A percentile compares a stretch with the other conserved stretches of the same genome.
Evolutionary conservation across 2,797 vertebrate genomes (phyloP).

Genomic region (Rhadinocentrus ornatus): DNA sequence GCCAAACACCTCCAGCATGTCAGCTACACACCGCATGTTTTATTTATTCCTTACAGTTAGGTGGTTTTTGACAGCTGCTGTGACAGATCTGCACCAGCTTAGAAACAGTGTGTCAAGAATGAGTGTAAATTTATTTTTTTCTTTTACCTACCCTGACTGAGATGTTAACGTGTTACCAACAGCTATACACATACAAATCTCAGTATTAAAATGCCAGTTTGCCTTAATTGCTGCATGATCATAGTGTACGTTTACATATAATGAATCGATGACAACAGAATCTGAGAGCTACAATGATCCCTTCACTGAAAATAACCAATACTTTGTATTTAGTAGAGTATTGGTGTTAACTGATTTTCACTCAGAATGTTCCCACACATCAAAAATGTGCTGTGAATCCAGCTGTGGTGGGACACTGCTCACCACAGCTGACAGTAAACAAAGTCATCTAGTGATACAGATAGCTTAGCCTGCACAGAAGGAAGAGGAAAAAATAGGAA

Average conservation of each 20-base stretch:
- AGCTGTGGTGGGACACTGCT: conserved; percentile 40
- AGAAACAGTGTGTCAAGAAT: conserved; percentile 7
- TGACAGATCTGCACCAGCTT: not conserved
- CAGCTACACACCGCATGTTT: conserved; percentile 22
- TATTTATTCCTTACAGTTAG: conserved; percentile 9
- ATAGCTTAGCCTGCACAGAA: conserved; percentile 10
- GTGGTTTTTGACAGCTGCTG: not conserved
- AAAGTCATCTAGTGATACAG: conserved; percentile 34
- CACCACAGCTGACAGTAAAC: conserved; percentile 58
- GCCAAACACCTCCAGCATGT: conserved; percentile 14
- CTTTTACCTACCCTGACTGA: not conserved
- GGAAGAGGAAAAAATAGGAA: not conserved
- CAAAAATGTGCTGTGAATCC: conserved; percentile 47
- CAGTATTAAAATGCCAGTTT: not conserved
- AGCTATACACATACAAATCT: too few relatives aligned
- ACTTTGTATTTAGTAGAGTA: not conserved
- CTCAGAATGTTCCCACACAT: conserved; percentile 38
- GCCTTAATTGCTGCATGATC: not conserved
- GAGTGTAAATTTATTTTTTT: not conserved
- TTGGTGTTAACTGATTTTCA: conserved; percentile 28
- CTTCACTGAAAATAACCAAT: not conserved
- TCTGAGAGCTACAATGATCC: not conserved
- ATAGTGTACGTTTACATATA: not conserved
- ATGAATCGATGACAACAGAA: not conserved
- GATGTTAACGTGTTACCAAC: too few relatives aligned